Percentiles rank a stretch among this genome's conserved stretches.
Evolutionary conservation across 1,140 invertebrate species (phyloP).

Genomic region (Apis florea): DNA sequence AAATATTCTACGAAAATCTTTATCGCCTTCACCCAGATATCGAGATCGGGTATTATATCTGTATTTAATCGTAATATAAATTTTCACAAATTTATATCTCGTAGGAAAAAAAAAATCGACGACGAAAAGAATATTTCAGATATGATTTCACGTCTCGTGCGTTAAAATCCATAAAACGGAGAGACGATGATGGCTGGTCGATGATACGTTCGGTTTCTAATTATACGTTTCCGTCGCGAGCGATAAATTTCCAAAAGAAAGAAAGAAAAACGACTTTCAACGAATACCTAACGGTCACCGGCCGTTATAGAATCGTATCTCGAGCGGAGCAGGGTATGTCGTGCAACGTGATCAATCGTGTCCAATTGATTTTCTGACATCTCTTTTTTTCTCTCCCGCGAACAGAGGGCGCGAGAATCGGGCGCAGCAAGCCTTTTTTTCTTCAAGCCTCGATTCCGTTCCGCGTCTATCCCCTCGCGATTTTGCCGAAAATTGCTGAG

Average conservation of each 20-base stretch:
- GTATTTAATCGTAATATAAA: too few species aligned
- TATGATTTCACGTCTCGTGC: neutral
- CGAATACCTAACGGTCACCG: constrained; percentile 14
- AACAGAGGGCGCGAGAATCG: neutral
- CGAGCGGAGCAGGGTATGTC: neutral
- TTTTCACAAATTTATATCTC: too few species aligned
- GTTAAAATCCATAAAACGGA: neutral
- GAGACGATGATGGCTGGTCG: neutral
- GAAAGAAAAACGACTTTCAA: neutral
- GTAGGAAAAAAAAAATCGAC: too few species aligned
- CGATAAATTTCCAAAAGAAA: constrained; percentile 17
- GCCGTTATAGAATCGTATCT: neutral
- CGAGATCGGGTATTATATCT: too few species aligned
- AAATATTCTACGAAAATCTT: too few species aligned
- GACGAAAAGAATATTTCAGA: neutral
- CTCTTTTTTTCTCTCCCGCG: neutral
- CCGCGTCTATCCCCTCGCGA: neutral
- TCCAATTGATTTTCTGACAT: constrained; percentile 10
- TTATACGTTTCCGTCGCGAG: constrained; percentile 8
- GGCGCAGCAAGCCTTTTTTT: neutral
- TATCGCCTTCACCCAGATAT: too few species aligned
- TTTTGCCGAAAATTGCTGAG: constrained; percentile 27
- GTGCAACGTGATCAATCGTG: neutral
- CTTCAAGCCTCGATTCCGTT: neutral
- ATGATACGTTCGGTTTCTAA: constrained; percentile 2